Percentiles rank a stretch among this genome's conserved stretches.
Conservation (phyloP, 2,113 vertebrate genomes). For the Misgurnus anguillicaudatus region DNA sequence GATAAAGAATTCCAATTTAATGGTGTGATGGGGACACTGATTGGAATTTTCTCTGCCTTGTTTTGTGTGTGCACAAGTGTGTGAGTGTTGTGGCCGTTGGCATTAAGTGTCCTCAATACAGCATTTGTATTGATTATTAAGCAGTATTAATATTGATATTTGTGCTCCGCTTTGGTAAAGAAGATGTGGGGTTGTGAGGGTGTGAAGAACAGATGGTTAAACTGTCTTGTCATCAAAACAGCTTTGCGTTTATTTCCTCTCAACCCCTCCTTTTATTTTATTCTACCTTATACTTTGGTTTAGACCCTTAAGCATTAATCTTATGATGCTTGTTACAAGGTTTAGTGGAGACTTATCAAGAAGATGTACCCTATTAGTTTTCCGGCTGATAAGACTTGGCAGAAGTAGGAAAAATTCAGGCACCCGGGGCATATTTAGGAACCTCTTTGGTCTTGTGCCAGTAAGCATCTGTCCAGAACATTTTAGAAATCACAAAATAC, state of each 20-base stretch:
- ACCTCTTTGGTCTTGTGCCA: too few relatives aligned
- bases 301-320: too few relatives aligned
- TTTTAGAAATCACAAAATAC: too few relatives aligned
- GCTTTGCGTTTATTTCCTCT: not conserved
- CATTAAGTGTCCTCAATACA: not conserved
- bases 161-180: not conserved
- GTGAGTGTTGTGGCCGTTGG: slow-evolving; percentile 23
- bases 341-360: too few relatives aligned
- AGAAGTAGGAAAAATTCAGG: too few relatives aligned
- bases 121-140: not conserved
- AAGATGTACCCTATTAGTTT: too few relatives aligned
- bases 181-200: slow-evolving; percentile 9
- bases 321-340: too few relatives aligned
- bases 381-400: too few relatives aligned
- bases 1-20: slow-evolving; percentile 12
- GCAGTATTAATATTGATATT: not conserved
- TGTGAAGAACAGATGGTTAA: slow-evolving; percentile 45
- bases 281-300: too few relatives aligned
- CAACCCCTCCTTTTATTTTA: not conserved
- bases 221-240: slow-evolving; percentile 16
- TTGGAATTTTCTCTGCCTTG: not conserved
- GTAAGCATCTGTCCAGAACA: too few relatives aligned
- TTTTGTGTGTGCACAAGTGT: slow-evolving; percentile 25
- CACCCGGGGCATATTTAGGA: too few relatives aligned
- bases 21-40: not conserved